Conservation (phyloP, 2,888 invertebrate species). For the Ditylenchus weischeri region DNA sequence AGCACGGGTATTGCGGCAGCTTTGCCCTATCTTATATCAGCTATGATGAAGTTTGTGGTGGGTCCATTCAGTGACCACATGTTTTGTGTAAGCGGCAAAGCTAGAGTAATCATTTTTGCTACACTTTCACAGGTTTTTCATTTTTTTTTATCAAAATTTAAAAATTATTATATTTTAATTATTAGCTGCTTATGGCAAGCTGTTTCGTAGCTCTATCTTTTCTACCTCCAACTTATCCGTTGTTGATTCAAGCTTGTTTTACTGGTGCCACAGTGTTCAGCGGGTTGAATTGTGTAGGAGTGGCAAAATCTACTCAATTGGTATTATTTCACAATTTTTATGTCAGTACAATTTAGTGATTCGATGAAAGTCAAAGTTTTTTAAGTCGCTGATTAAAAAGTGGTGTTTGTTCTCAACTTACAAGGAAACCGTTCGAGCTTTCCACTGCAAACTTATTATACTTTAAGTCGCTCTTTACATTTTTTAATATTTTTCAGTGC, state of each 20-base stretch:
- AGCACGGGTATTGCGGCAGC: constrained; percentile 17
- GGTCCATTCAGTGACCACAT: constrained; percentile 17
- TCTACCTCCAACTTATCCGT: constrained; percentile 26
- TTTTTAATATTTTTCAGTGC: no score
- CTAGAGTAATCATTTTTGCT: constrained; percentile 16
- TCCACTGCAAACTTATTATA: no score
- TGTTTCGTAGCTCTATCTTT: constrained; percentile 36
- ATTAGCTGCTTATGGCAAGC: constrained; percentile 25
- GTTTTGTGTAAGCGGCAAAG: constrained; percentile 10
- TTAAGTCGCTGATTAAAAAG: no score
- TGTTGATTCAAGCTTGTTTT: constrained; percentile 28
- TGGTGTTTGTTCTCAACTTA: no score
- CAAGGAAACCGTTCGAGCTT: no score
- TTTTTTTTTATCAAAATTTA: no score
- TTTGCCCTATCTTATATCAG: constrained; percentile 13
- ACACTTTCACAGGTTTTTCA: constrained; percentile 2
- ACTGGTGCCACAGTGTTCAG: constrained; percentile 29
- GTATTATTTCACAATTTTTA: background rate
- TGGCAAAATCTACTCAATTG: constrained; percentile 26
- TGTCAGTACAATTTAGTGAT: background rate
- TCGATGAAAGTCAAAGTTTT: background rate
- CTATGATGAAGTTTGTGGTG: constrained; percentile 12
- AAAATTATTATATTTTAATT: background rate
- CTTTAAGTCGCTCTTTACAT: no score
- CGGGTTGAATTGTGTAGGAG: constrained; percentile 30